phyloP scores from a whole-genome alignment of 2,888 invertebrate genomes.

The Andrena chrysosceles region DNA sequence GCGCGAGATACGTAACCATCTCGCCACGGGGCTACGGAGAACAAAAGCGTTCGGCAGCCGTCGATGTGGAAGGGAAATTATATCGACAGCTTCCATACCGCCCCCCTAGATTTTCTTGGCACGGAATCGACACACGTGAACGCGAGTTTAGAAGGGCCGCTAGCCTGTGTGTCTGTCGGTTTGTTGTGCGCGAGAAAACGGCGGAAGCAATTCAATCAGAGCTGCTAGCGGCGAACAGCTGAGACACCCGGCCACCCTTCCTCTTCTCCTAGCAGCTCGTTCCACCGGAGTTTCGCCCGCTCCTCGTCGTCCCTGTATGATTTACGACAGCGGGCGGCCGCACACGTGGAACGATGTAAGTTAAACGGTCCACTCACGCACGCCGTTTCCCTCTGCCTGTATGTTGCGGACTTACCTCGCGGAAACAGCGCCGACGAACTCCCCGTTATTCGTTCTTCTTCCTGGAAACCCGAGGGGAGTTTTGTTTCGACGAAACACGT shows the following conservation, averaged over 20 bases:
- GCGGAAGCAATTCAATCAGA: conserved; percentile 83
- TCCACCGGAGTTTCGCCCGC: conserved; percentile 49
- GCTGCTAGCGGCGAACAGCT: conserved; percentile 80
- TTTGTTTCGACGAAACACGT: neutral
- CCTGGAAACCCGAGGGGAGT: neutral
- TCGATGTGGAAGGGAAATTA: conserved; percentile 55
- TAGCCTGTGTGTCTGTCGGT: conserved; percentile 25
- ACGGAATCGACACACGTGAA: conserved; percentile 23
- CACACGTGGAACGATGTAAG: conserved; percentile 56
- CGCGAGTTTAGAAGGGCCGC: conserved; percentile 23
- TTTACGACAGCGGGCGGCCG: conserved; percentile 56
- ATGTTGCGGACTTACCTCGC: conserved; percentile 44
- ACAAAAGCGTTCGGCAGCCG: conserved; percentile 38
- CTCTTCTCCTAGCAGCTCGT: conserved; percentile 28
- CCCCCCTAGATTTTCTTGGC: conserved; percentile 19
- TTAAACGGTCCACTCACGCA: conserved; percentile 62
- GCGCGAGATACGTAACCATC: neutral
- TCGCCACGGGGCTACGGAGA: neutral
- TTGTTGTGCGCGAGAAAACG: conserved; percentile 56
- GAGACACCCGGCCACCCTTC: conserved; percentile 74
- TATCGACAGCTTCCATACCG: conserved; percentile 57
- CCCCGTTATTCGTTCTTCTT: neutral
- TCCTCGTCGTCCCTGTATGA: conserved; percentile 49
- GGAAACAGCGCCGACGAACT: conserved; percentile 9
- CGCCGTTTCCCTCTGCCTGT: conserved; percentile 38